Base-by-base conservation (phyloP, 92 coral and sea anemone species). In the Palythoa heliodiscus region DNA sequence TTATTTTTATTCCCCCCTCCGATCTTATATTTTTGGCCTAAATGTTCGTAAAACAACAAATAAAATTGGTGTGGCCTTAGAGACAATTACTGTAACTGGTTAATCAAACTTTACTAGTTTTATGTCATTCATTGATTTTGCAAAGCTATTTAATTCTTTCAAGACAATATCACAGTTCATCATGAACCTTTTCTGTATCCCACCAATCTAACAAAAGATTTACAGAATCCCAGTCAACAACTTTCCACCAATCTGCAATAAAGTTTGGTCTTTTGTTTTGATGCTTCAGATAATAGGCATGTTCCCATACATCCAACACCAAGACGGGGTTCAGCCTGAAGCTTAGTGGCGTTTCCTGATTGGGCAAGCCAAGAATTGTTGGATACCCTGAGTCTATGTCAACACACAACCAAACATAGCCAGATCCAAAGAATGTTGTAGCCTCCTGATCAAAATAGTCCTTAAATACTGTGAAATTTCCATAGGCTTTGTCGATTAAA, bases 271-370 rank as follows among this genome's bases (percentile, higher is more conserved):
- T 83, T 13, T 94, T 95, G 90, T 96, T 94, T 57, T 89, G 93
- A 89, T 96, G 93, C 86, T 96, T 91, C 16, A 96, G 90, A 75
- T 96, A 96, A 76, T 93, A 96, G 0, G 98, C 98, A 88, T 96
- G 98, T 53, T 96, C 98, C 98, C 98, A 94, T 1, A 96, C 91
- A 76, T 96, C 98, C 54, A 96, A 70, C 37, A 96, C 93, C 50
- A 94, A 70, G 14, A 96, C 82, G 0, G 98, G 98, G 15, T 83
- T 76, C 48, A 89, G 73, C 1, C 89, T 71, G 23, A 77, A 79
- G 12, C 87, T 82, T 60, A 94, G 79, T 9, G 98, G 98, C 0
- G 94, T 89, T 64, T 96, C 98, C 86, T 96, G 98, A 63, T 94
- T 94, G 48, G 71, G 73, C 77, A 91, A 87, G 70, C 90, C 87